phyloP scores from a whole-genome alignment of 2,888 invertebrate genomes.

The Macrophya alboannulata region DNA sequence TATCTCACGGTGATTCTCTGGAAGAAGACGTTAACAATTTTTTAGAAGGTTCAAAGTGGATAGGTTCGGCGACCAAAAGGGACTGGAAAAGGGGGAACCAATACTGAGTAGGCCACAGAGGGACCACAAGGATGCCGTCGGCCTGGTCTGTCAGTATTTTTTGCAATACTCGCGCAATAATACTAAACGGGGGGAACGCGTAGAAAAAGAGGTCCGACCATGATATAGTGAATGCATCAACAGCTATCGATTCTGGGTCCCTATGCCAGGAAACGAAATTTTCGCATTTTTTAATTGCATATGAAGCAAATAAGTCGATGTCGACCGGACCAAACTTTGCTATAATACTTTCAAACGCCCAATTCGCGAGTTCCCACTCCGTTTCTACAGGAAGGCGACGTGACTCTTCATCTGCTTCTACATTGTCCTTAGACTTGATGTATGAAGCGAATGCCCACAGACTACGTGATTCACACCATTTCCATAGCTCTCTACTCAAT shows the following conservation, averaged over 20 bases:
- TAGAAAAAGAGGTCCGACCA: no score
- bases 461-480: constrained; percentile 59
- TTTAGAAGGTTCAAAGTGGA: no score
- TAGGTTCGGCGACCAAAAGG: no score
- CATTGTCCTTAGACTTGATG: background rate
- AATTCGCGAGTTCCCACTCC: constrained; percentile 56
- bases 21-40: no score
- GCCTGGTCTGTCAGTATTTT: no score
- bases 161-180: no score
- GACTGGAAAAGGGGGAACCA: no score
- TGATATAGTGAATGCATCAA: constrained; percentile 63
- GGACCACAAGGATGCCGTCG: no score
- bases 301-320: constrained; percentile 63
- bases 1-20: no score
- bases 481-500: constrained; percentile 55
- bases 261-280: constrained; percentile 61
- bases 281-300: constrained; percentile 62
- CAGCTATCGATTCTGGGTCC: constrained; percentile 59
- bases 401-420: constrained; percentile 60
- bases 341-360: constrained; percentile 51
- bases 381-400: constrained; percentile 59
- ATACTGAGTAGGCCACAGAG: no score
- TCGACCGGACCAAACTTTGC: constrained; percentile 52
- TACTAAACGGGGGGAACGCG: no score
- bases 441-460: constrained; percentile 56